phyloP scores from a whole-genome alignment of 1,140 invertebrate genomes.

The Bathynomus jamesi region DNA sequence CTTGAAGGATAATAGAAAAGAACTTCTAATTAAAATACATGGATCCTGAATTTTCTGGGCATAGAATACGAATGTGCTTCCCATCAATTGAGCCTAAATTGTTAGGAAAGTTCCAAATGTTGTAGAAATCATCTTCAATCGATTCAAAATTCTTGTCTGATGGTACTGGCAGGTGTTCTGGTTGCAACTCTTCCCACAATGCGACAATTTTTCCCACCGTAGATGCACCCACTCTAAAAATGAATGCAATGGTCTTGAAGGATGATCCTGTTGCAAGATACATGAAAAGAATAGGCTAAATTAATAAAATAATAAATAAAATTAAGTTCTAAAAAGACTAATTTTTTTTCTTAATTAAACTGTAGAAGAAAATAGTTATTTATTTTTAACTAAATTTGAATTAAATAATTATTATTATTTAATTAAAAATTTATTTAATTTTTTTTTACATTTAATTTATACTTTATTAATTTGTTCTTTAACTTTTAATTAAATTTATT shows the following conservation, averaged over 20 bases:
- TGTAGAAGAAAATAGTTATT: not conserved
- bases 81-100: slow-evolving; percentile 39
- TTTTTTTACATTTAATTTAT: not conserved
- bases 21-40: slow-evolving; percentile 39
- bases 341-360: not conserved
- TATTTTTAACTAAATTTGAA: not conserved
- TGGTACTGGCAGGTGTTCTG: slow-evolving; percentile 12
- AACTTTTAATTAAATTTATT: not conserved
- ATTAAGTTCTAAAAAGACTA: no score
- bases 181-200: slow-evolving; percentile 8
- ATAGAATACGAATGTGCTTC: slow-evolving; percentile 38
- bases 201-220: slow-evolving; percentile 19
- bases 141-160: slow-evolving; percentile 11
- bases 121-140: slow-evolving; percentile 25
- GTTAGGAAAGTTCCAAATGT: slow-evolving; percentile 38
- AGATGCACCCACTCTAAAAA: slow-evolving; percentile 15
- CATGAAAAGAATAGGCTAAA: no score
- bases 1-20: slow-evolving; percentile 31
- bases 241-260: slow-evolving; percentile 13
- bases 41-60: slow-evolving; percentile 31
- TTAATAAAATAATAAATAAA: slow-evolving; percentile 19
- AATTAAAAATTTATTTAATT: not conserved
- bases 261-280: slow-evolving; percentile 21
- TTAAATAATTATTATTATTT: not conserved
- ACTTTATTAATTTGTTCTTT: not conserved